Evolutionary conservation across 2,888 invertebrate genomes (phyloP).

Genomic region (Ennomos erosarius): DNA sequence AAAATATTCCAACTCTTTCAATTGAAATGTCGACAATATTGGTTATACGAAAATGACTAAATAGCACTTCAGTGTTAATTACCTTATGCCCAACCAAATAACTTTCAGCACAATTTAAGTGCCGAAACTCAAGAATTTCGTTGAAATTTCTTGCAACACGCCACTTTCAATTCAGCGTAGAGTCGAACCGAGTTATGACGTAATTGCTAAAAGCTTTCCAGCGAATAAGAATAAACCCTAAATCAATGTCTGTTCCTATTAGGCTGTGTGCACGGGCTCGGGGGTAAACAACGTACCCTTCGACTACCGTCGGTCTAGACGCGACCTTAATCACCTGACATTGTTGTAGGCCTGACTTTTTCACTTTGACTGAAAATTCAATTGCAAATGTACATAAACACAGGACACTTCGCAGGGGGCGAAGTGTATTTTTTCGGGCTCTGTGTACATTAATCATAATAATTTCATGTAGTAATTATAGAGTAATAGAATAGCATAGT

Average conservation of each 20-base stretch:
- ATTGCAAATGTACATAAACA: too few species aligned
- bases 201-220: constrained; percentile 62
- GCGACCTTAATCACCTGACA: constrained; percentile 53
- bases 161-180: constrained; percentile 45
- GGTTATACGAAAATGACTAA: too few species aligned
- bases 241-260: constrained; percentile 64
- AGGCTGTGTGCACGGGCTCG: constrained; percentile 51
- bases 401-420: too few species aligned
- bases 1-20: too few species aligned
- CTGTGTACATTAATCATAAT: too few species aligned
- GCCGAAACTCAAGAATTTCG: constrained; percentile 23
- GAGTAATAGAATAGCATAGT: too few species aligned
- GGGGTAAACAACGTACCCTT: constrained; percentile 59
- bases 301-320: constrained; percentile 60
- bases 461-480: too few species aligned
- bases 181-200: constrained; percentile 57
- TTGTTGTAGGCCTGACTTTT: constrained; percentile 35
- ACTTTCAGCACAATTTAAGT: constrained; percentile 8
- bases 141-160: constrained; percentile 28
- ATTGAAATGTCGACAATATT: too few species aligned
- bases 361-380: not conserved
- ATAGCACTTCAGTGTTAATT: constrained; percentile 7
- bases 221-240: constrained; percentile 48
- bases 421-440: too few species aligned
- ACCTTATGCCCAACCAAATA: constrained; percentile 6